phyloP scores from a whole-genome alignment of 23 tunicate species.

The Diplosoma virens region DNA sequence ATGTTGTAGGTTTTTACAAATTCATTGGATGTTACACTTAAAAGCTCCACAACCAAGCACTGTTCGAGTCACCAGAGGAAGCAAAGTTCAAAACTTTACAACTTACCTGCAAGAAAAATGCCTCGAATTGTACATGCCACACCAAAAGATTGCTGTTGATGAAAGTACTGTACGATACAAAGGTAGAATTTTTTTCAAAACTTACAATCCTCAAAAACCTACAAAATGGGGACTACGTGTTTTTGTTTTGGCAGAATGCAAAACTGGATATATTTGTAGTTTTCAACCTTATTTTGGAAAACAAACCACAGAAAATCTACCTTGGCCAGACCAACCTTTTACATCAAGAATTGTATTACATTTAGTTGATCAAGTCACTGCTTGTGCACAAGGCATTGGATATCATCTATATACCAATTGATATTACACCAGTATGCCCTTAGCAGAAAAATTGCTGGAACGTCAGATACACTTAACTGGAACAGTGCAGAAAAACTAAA shows the following conservation, averaged over 20 bases:
- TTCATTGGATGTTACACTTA: too few relatives aligned
- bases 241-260: background rate
- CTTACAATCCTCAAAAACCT: constrained; percentile 28
- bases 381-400: constrained; percentile 5
- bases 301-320: background rate
- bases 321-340: background rate
- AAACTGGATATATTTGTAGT: constrained; percentile 1
- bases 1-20: background rate
- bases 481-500: constrained; percentile 1
- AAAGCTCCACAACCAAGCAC: constrained; percentile 12
- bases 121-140: background rate
- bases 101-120: background rate
- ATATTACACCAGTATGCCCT: constrained; percentile 6
- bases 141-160: constrained; percentile 28
- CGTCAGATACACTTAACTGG: constrained; percentile 15
- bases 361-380: constrained; percentile 11
- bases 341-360: constrained; percentile 13
- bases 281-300: constrained; percentile 21
- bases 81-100: background rate
- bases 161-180: constrained; percentile 18
- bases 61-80: constrained; percentile 8
- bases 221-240: constrained; percentile 33
- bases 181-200: constrained; percentile 21
- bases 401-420: constrained; percentile 33
- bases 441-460: constrained; percentile 12